Conservation (phyloP, 2,797 vertebrate species). For the Gobio occitaniae region DNA sequence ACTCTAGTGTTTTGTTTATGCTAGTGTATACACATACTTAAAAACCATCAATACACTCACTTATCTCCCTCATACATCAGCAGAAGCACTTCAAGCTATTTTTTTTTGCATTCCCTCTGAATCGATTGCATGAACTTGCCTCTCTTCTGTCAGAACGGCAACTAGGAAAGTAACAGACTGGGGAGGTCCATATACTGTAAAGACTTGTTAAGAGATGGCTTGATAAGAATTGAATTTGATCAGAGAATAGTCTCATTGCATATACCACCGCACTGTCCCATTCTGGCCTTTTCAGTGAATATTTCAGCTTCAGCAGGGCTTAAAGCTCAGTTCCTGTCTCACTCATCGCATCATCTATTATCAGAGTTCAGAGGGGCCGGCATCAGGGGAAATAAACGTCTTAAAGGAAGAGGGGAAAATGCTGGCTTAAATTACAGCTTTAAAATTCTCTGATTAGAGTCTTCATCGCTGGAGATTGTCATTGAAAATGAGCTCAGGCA, state of each 20-base stretch:
- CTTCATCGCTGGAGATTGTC: slow-evolving; percentile 66
- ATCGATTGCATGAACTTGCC: not conserved
- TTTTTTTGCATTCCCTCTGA: not conserved
- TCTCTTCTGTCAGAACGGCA: not conserved
- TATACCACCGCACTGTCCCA: slow-evolving; percentile 11
- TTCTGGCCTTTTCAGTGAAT: slow-evolving; percentile 36
- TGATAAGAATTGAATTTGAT: slow-evolving; percentile 50
- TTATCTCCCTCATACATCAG: slow-evolving; percentile 8
- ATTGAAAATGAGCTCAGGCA: slow-evolving; percentile 62
- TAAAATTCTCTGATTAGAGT: slow-evolving; percentile 70
- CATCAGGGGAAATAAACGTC: slow-evolving; percentile 66
- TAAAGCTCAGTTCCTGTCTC: slow-evolving; percentile 58
- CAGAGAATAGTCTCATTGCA: slow-evolving; percentile 51
- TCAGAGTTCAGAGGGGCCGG: slow-evolving; percentile 54
- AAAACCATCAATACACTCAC: not conserved
- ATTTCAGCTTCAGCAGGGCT: slow-evolving; percentile 59
- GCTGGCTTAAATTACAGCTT: slow-evolving; percentile 60
- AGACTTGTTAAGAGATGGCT: slow-evolving; percentile 31
- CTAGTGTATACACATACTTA: not conserved
- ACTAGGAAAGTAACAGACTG: not conserved
- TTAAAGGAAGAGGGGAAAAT: slow-evolving; percentile 55
- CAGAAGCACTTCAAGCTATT: not conserved
- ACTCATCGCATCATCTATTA: slow-evolving; percentile 60
- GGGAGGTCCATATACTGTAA: not conserved
- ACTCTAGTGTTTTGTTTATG: not conserved